These are phyloP conservation scores for Nyctereutes procyonoides DNA, from an alignment of 2,113 vertebrate genomes.

Conservation along the genomic window DNA sequence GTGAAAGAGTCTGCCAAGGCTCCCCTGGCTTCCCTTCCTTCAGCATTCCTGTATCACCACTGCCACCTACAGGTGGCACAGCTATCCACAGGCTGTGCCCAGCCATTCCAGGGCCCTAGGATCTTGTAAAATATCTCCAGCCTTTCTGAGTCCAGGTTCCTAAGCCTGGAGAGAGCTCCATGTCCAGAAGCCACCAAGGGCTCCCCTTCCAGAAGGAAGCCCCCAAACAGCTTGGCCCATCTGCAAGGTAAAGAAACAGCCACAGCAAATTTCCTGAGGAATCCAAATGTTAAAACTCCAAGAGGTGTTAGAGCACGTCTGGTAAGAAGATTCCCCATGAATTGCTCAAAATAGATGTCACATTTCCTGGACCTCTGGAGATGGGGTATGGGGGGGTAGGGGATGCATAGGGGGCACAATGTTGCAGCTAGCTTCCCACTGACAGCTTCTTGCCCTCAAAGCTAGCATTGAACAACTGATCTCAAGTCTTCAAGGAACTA, in stretches of 20 bases:
- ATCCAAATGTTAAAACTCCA: conserved; percentile 9
- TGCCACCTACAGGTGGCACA: conserved; percentile 75
- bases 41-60: conserved; percentile 47
- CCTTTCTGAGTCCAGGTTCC: not conserved
- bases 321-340: not conserved
- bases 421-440: not conserved
- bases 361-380: not conserved
- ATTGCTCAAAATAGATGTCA: not conserved
- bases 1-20: not conserved
- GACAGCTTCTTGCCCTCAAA: not conserved
- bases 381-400: too few relatives aligned
- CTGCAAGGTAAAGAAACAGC: not conserved
- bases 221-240: not conserved
- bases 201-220: not conserved
- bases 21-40: not conserved
- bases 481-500: not conserved
- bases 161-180: not conserved
- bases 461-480: not conserved
- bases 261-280: not conserved
- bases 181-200: not conserved
- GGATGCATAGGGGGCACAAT: not conserved
- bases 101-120: not conserved
- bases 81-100: not conserved
- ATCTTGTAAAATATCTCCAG: not conserved
- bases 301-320: not conserved